Evolutionary conservation across 2,113 vertebrate genomes (phyloP), one percentile per base, ranked within the genome.

Genomic region (Psophia crepitans): DNA sequence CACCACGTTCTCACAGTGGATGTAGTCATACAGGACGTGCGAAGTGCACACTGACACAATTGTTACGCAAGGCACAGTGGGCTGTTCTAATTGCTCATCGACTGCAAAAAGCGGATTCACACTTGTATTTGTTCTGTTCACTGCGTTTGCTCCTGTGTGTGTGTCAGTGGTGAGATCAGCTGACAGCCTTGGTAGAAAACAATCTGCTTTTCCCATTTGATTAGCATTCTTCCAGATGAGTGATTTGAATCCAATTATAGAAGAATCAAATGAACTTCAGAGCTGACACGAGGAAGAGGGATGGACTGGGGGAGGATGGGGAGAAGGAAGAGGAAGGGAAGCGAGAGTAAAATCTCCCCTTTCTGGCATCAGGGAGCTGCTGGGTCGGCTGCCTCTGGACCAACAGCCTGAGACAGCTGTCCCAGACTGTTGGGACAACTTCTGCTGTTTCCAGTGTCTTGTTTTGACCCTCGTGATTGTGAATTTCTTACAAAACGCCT

Each of bases 121-220:
- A 2, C 64, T 92, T 37, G n/a, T 57, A 24, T 54, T 70, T 90
- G 37, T 32, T 75, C 32, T 57, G 17, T 56, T 80, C 7, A 2
- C 44, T 48, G 6, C 51, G 22, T 83, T 83, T 0, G 0, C 58
- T 89, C 49, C n/a, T 0, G 0, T 2, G 1, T 57, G 30, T 28
- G 14, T 28, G 14, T 61, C 41, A 43, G 41, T 43, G 35, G 46
- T 21, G 64, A 77, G 37, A 63, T 60, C 37, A 78, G 28, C 44
- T 87, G 92, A 65, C 27, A 80, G 63, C 32, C 51, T 80, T 48
- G 33, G 49, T 70, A 73, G 53, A 24, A 79, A 85, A 48, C 41
- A 37, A 20, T 32, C 11, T 11, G 44, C 44, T 92, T 87, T 57
- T 32, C 60, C 69, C 2, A 0, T 81, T 61, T 46, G 33, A 32